phyloP scores from a whole-genome alignment of 2,113 vertebrate genomes.

The Nannospalax galili region DNA sequence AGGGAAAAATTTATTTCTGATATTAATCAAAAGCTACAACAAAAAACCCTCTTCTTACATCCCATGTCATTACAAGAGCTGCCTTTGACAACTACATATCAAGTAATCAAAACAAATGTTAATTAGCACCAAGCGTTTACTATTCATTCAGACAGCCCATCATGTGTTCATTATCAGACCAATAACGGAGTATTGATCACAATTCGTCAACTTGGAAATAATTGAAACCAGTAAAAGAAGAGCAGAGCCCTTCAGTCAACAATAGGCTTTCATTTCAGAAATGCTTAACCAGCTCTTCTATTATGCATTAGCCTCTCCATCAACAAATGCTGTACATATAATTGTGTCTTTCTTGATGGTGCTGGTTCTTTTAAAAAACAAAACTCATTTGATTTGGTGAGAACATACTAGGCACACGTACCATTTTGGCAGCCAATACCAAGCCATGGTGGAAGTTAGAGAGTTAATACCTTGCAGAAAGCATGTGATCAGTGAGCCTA shows the following conservation, averaged over 20 bases:
- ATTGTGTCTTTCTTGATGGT: constrained; percentile 61
- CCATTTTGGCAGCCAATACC: constrained; percentile 56
- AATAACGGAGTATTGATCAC: constrained; percentile 87
- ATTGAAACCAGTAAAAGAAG: constrained; percentile 78
- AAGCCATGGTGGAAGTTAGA: constrained; percentile 60
- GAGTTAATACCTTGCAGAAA: not conserved
- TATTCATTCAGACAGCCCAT: constrained; percentile 82
- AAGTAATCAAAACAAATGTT: constrained; percentile 81
- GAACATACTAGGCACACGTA: constrained; percentile 43
- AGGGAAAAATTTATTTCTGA: not conserved
- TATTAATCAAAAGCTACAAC: constrained; percentile 45
- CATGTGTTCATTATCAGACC: constrained; percentile 85
- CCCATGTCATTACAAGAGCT: not conserved
- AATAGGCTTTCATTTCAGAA: constrained; percentile 74
- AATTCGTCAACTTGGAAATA: constrained; percentile 83
- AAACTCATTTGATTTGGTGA: constrained; percentile 41
- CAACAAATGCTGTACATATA: constrained; percentile 70
- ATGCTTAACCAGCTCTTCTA: constrained; percentile 75
- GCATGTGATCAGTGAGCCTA: not conserved
- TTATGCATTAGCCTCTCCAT: constrained; percentile 42
- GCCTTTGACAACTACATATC: constrained; percentile 53
- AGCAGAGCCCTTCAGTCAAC: constrained; percentile 67
- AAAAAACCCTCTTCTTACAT: not conserved
- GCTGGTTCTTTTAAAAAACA: constrained; percentile 42
- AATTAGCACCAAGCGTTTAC: constrained; percentile 68